Conservation (phyloP, 2,113 vertebrate genomes). For the Cricetomys ansorgei region DNA sequence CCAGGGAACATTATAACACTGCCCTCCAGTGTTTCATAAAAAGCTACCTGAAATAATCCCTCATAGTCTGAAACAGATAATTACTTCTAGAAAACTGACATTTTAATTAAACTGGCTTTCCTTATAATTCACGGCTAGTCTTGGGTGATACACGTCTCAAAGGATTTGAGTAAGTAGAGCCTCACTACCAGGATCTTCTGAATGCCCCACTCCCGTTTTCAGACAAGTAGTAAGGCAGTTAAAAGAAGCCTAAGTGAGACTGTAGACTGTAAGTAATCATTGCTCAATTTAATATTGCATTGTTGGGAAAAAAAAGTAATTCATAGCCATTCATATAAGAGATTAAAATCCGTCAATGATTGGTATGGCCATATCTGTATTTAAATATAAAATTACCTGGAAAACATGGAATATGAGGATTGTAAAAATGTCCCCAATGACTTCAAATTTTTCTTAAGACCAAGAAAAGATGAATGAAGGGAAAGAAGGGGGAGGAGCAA, state of each 20-base stretch:
- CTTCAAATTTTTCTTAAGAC: conserved; percentile 51
- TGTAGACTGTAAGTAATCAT: conserved; percentile 10
- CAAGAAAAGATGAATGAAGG: background rate
- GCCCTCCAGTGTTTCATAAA: conserved; percentile 77
- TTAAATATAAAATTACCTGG: conserved; percentile 69
- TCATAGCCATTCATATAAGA: conserved; percentile 57
- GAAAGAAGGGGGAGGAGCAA: background rate
- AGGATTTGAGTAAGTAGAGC: conserved; percentile 78
- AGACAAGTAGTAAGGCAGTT: conserved; percentile 71
- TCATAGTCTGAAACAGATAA: conserved; percentile 79
- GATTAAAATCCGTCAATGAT: conserved; percentile 59
- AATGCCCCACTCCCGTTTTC: conserved; percentile 62
- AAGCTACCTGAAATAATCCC: conserved; percentile 76
- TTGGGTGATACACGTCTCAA: conserved; percentile 75
- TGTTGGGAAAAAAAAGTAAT: background rate
- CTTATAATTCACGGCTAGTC: conserved; percentile 71
- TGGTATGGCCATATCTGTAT: background rate
- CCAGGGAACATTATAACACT: conserved; percentile 62
- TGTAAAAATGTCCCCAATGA: conserved; percentile 53
- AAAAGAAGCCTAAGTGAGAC: conserved; percentile 40
- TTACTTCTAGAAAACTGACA: conserved; percentile 80
- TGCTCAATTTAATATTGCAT: conserved; percentile 31
- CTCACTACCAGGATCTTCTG: conserved; percentile 67
- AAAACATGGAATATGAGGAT: conserved; percentile 50
- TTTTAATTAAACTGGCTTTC: conserved; percentile 84